A percentile compares a stretch with the other conserved stretches of the same genome.
Conservation (phyloP, 2,888 invertebrate genomes). For the Perdita meconis region DNA sequence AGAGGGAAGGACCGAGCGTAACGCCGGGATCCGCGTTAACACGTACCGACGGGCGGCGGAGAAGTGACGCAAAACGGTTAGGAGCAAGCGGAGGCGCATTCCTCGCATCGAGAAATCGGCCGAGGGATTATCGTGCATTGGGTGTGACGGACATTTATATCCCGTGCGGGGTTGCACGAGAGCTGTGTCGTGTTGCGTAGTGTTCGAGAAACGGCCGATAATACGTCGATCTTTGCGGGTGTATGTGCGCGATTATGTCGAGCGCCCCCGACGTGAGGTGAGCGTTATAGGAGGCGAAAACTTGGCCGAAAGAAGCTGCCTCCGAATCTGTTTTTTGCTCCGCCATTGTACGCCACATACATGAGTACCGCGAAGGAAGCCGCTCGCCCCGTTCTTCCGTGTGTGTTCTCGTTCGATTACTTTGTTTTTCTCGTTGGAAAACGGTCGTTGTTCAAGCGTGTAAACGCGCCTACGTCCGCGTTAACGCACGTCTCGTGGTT, state of each 20-base stretch:
- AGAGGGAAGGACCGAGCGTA: constrained; percentile 45
- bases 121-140: constrained; percentile 72
- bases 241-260: constrained; percentile 62
- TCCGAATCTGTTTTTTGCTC: constrained; percentile 72
- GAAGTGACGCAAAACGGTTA: constrained; percentile 53
- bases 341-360: constrained; percentile 75
- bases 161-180: constrained; percentile 59
- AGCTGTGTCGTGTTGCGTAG: constrained; percentile 68
- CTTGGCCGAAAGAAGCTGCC: constrained; percentile 64
- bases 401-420: constrained; percentile 47
- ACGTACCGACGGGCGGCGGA: constrained; percentile 22
- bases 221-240: constrained; percentile 54
- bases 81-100: constrained; percentile 59
- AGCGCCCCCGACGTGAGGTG: constrained; percentile 64
- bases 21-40: constrained; percentile 13
- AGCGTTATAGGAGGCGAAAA: constrained; percentile 57
- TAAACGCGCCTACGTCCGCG: constrained; percentile 55
- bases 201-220: constrained; percentile 48
- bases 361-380: constrained; percentile 66
- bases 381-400: constrained; percentile 59
- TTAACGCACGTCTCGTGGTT: constrained; percentile 59
- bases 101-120: constrained; percentile 59
- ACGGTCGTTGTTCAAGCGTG: constrained; percentile 42
- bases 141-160: constrained; percentile 77
- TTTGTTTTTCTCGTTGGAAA: constrained; percentile 10